A percentile compares a stretch with the other conserved stretches of the same genome.
These are phyloP conservation scores for Thecocarcelia acutangulata DNA, from an alignment of 2,888 invertebrate species.

Conservation along the genomic window DNA sequence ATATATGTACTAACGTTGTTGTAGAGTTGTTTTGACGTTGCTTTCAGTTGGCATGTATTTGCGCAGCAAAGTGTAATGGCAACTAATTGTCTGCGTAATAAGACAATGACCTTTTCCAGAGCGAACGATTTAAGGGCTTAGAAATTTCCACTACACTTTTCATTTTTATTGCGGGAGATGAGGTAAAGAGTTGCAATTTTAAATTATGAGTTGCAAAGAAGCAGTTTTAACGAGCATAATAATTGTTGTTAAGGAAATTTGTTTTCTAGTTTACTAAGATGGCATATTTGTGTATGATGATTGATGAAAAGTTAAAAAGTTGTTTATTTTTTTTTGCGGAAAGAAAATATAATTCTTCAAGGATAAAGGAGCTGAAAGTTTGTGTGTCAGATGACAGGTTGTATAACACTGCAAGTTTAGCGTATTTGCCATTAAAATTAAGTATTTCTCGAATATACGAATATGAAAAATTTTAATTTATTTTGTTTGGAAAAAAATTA, in stretches of 20 bases:
- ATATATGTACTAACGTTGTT: slow-evolving; percentile 14
- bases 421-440: too few relatives aligned
- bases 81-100: slow-evolving; percentile 70
- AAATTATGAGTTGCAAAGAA: slow-evolving; percentile 24
- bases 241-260: background rate
- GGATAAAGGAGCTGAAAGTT: too few relatives aligned
- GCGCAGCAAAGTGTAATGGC: slow-evolving; percentile 60
- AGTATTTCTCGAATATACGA: too few relatives aligned
- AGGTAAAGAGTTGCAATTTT: slow-evolving; percentile 1
- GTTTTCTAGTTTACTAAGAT: background rate
- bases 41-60: slow-evolving; percentile 26
- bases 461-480: too few relatives aligned
- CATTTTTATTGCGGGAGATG: background rate
- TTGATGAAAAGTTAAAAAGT: background rate
- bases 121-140: slow-evolving; percentile 39
- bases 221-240: slow-evolving; percentile 1
- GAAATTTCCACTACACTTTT: slow-evolving; percentile 30
- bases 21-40: background rate
- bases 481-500: too few relatives aligned
- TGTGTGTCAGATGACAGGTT: too few relatives aligned
- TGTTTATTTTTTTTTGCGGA: too few relatives aligned
- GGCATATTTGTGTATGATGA: background rate
- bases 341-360: too few relatives aligned
- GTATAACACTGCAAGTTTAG: too few relatives aligned
- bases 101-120: slow-evolving; percentile 70